Conservation (phyloP, 2,797 vertebrate species). For the Ctenopoma multispine region DNA sequence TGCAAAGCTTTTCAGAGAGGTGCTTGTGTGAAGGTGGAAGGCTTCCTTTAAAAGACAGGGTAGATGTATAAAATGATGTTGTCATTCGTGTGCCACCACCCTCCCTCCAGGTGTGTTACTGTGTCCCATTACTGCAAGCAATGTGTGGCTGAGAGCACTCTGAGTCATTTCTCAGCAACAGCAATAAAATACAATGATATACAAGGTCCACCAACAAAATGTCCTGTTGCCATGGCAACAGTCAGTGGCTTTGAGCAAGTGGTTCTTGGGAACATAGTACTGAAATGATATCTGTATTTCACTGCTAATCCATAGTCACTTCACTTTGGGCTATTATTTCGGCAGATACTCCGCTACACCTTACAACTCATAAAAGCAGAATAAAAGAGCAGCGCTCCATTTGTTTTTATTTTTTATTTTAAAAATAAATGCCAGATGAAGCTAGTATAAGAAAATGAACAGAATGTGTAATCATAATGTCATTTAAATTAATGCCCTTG, state of each 20-base stretch:
- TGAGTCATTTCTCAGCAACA: slow-evolving; percentile 64
- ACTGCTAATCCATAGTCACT: slow-evolving; percentile 32
- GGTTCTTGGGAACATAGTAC: slow-evolving; percentile 50
- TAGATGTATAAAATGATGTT: slow-evolving; percentile 29
- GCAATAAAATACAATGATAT: slow-evolving; percentile 74
- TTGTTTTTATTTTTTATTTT: background rate
- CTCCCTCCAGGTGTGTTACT: background rate
- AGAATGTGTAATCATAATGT: slow-evolving; percentile 10
- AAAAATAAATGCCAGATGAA: slow-evolving; percentile 8
- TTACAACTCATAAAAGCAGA: background rate
- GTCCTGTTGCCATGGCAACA: slow-evolving; percentile 86
- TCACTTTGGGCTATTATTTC: background rate
- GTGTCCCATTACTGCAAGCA: slow-evolving; percentile 40
- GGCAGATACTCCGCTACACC: background rate
- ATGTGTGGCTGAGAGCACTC: slow-evolving; percentile 47
- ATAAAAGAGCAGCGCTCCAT: background rate
- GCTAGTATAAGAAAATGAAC: background rate
- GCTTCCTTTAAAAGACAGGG: slow-evolving; percentile 1
- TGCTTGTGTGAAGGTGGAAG: background rate
- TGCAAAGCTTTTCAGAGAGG: slow-evolving; percentile 6
- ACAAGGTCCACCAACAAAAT: slow-evolving; percentile 77
- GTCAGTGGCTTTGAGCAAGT: slow-evolving; percentile 68
- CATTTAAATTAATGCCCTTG: background rate
- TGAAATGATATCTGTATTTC: slow-evolving; percentile 56
- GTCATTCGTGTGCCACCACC: slow-evolving; percentile 15